Conservation (phyloP, 2,113 vertebrate genomes). For the Erythrocercus mccallii region DNA sequence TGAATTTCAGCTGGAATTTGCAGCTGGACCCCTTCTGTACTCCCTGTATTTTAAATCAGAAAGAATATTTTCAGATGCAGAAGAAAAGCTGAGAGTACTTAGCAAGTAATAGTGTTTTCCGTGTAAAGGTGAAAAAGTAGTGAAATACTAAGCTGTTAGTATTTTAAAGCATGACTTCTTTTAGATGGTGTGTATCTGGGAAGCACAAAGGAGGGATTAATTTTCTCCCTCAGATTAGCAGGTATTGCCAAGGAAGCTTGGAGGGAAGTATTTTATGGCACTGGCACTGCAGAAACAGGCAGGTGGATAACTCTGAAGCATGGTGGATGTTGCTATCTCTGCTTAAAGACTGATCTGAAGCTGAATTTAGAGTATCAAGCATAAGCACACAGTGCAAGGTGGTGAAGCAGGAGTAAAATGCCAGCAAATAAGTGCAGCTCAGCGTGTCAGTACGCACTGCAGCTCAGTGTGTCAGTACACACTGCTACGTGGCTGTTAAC, state of each 20-base stretch:
- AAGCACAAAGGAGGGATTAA: not conserved
- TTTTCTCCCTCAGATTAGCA: not conserved
- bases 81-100: not conserved
- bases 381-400: not conserved
- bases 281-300: not conserved
- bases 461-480: not conserved
- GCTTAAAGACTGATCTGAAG: not conserved
- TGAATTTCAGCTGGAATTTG: not conserved
- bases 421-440: not conserved
- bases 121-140: not conserved
- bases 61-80: not conserved
- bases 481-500: rapidly evolving
- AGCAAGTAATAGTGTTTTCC: not conserved
- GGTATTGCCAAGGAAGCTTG: not conserved
- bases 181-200: not conserved
- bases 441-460: not conserved
- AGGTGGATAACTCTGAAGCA: not conserved
- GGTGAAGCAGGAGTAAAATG: not conserved
- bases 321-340: rapidly evolving
- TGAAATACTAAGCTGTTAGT: not conserved
- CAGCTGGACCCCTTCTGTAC: not conserved
- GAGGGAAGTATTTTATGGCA: not conserved
- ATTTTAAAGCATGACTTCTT: not conserved
- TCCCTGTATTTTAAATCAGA: not conserved
- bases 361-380: not conserved